These are phyloP conservation scores for Homarus gammarus DNA, from an alignment of 2,888 invertebrate genomes.

Conservation along the genomic window DNA sequence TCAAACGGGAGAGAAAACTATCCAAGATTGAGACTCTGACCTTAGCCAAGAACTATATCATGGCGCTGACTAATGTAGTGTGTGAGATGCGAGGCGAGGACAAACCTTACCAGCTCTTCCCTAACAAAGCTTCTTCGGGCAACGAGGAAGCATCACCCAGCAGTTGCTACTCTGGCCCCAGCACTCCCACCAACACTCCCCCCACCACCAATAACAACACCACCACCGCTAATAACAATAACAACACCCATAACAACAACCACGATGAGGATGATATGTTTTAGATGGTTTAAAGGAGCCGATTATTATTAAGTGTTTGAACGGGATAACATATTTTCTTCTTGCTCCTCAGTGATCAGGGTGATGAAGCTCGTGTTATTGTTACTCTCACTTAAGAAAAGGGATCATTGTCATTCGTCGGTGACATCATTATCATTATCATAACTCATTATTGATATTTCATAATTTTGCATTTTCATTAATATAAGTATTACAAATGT, in stretches of 20 bases:
- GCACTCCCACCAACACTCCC: neutral
- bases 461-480: no score
- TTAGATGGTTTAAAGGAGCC: no score
- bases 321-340: no score
- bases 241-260: slow-evolving; percentile 6
- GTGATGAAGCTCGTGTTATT: no score
- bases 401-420: neutral
- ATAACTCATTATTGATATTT: no score
- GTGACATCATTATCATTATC: no score
- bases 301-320: no score
- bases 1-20: slow-evolving; percentile 89
- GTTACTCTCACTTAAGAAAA: no score
- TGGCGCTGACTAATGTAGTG: slow-evolving; percentile 91
- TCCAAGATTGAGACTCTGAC: slow-evolving; percentile 93
- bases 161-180: neutral
- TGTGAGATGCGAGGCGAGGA: slow-evolving; percentile 80
- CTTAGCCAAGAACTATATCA: slow-evolving; percentile 93
- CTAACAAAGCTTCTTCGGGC: slow-evolving; percentile 10
- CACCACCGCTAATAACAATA: neutral
- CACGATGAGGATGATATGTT: no score
- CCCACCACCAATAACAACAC: neutral
- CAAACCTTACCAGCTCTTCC: slow-evolving; percentile 69
- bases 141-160: slow-evolving; percentile 29
- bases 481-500: no score
- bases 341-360: no score